A percentile compares a stretch with the other conserved stretches of the same genome.
These are phyloP conservation scores for Prosopocoilus inquinatus DNA, from an alignment of 2,888 invertebrate species.

Conservation along the genomic window DNA sequence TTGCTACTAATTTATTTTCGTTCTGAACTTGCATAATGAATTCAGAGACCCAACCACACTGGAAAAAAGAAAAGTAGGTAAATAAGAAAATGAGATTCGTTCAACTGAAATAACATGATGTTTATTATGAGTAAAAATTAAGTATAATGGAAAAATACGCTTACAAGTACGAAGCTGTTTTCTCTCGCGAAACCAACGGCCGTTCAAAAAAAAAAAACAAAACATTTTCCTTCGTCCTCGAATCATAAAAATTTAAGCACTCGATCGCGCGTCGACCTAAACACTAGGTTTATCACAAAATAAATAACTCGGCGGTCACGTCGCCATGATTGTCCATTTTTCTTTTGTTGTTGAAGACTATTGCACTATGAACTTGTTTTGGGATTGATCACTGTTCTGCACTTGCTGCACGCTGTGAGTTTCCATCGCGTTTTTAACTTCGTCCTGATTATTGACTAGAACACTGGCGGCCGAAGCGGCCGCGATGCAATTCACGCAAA, in stretches of 20 bases:
- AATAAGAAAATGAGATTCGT: too few species aligned
- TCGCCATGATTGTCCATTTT: neutral
- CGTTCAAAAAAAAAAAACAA: neutral
- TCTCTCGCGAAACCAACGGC: neutral
- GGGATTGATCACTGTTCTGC: neutral
- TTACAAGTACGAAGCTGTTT: too few species aligned
- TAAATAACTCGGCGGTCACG: neutral
- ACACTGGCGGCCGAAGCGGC: constrained; percentile 29
- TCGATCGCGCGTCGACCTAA: neutral
- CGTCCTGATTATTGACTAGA: constrained; percentile 22
- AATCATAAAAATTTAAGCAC: constrained; percentile 1
- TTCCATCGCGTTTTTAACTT: neutral
- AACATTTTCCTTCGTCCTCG: neutral
- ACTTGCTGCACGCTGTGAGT: neutral
- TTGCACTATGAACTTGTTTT: constrained; percentile 1
- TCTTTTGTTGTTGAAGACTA: neutral
- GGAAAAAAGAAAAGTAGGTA: too few species aligned
- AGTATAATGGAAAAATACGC: neutral
- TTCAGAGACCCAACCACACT: too few species aligned
- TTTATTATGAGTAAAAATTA: neutral
- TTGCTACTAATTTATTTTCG: too few species aligned
- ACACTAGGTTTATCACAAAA: constrained; percentile 1
- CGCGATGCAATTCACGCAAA: constrained; percentile 45
- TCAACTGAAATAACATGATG: too few species aligned
- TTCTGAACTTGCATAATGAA: too few species aligned